Evolutionary conservation across 2,797 vertebrate species (phyloP), one percentile per base, ranked within the genome.

Genomic region (Numenius phaeopus): DNA sequence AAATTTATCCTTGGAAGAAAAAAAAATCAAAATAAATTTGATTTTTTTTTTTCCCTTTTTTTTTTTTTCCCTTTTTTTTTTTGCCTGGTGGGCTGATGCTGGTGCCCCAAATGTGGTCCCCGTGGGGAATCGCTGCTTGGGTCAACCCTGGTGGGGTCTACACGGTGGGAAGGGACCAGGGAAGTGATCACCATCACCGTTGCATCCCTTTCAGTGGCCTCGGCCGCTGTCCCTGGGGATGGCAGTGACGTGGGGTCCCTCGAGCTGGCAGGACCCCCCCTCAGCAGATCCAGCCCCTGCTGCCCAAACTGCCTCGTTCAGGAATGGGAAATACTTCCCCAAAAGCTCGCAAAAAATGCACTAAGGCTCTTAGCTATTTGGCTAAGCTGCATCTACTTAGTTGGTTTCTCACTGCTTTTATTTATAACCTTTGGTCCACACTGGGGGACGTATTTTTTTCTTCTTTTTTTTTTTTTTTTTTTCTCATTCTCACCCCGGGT

Each of bases 301-400:
- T 49, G 78, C 88, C 44, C 79, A 66, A 90, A 64, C 7, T 4
- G 37, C 39, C 89, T 93, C 26, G 12, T 50, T 59, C 84, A 73
- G 86, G 94, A 96, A 64, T 79, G 94, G 91, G 94, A 96, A 94
- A 86, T 9, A 9, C 62, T 90, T 91, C 8, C 93, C 86, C 93
- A 94, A 96, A 96, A 65, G 73, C 96, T 83, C 20, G 30, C 80
- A 96, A 95, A 96, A 96, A 96, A 96, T 97, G 97, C 20, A 0
- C 82, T 96, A 94, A 96, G 83, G 77, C 93, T 95, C 94, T 97
- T 42, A 95, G 70, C 80, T 86, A 64, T 59, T 24, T 32, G 85
- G 66, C 72, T 97, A 91, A 97, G 91, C 96, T 66, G 91, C 57
- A 40, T 11, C 55, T 61, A 26, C 83, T 94, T 80, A 96, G 81